Base-by-base conservation (phyloP, 2,113 vertebrate genomes). In the Athene noctua region DNA sequence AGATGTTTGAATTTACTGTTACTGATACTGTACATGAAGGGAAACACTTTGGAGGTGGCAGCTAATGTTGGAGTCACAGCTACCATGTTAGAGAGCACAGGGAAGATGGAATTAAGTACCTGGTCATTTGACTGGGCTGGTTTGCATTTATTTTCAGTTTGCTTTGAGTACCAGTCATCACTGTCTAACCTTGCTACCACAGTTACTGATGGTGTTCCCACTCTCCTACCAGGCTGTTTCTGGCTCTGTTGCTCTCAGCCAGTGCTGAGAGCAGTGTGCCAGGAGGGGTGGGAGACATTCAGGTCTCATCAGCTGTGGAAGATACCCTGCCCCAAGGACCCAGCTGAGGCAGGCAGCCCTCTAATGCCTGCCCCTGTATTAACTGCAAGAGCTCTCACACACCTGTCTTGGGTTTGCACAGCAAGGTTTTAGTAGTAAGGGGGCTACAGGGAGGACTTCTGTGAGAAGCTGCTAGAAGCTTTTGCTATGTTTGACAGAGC, bases 401-500 rank as follows among this genome's bases (percentile, higher is more conserved):
- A 25, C 13, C 1, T 68, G 18, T 36, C 22, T 13, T 20, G 25
- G 34, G 32, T 29, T 75, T n/a, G 14, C 0, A 0, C 12, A 30
- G 15, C 25, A 27, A 42, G 17, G 20, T 19, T 67, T 80, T 47
- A 61, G 46, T 54, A 54, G 14, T 10, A 11, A 40, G 40, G 30
- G 54, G 54, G 10, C n/a, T 42, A 36, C 25, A 47, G 52, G 13
- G 4, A 6, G 40, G 34, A 16, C 44, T 59, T 29, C 58, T 30
- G 19, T 73, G 38, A 20, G 46, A 47, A 47, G 46, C 18, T 18
- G 19, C 19, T 20, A 47, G 19, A 47, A 47, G 46, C 46, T 9
- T 80, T 5, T 4, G 34, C 21, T 29, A n/a, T 4, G 12, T 19
- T 14, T 19, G 36, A 6, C 19, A 63, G 42, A 65, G 15, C 5